phyloP scores from a whole-genome alignment of 1,140 invertebrate species.

The Monochamus saltuarius region DNA sequence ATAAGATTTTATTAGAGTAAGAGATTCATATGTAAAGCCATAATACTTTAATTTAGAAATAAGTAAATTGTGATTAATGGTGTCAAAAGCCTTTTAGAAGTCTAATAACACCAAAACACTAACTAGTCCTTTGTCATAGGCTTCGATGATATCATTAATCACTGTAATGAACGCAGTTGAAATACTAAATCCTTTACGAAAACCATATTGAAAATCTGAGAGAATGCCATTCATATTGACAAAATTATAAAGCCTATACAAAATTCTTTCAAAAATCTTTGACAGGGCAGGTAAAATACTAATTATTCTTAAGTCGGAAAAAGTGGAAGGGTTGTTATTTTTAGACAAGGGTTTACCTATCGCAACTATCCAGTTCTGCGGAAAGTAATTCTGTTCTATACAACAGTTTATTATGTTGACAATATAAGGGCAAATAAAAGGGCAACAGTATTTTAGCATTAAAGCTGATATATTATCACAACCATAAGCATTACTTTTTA shows the following conservation, averaged over 20 bases:
- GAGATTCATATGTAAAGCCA: constrained; percentile 6
- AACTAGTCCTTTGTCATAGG: constrained; percentile 8
- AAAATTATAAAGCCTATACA: constrained; percentile 16
- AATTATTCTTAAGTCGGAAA: constrained; percentile 28
- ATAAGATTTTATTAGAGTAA: constrained; percentile 6
- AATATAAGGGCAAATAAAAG: constrained; percentile 1
- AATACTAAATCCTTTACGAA: constrained; percentile 12
- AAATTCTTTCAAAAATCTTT: constrained; percentile 29
- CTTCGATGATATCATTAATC: constrained; percentile 23
- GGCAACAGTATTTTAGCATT: constrained; percentile 10
- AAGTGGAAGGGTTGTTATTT: constrained; percentile 8
- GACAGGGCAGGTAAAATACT: constrained; percentile 30
- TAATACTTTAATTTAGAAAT: constrained; percentile 10
- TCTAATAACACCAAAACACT: constrained; percentile 26
- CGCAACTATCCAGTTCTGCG: constrained; percentile 23
- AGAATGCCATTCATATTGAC: constrained; percentile 19
- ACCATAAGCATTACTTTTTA: constrained; percentile 11
- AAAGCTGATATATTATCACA: constrained; percentile 3
- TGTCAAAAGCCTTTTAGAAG: constrained; percentile 38
- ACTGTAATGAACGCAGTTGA: constrained; percentile 22
- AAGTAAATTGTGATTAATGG: constrained; percentile 43
- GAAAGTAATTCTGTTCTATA: constrained; percentile 7
- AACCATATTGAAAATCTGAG: constrained; percentile 16
- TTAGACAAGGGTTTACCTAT: constrained; percentile 28
- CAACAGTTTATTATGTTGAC: constrained; percentile 15